These are phyloP conservation scores for Odocoileus virginianus DNA, from an alignment of 2,113 vertebrate genomes.

Conservation along the genomic window DNA sequence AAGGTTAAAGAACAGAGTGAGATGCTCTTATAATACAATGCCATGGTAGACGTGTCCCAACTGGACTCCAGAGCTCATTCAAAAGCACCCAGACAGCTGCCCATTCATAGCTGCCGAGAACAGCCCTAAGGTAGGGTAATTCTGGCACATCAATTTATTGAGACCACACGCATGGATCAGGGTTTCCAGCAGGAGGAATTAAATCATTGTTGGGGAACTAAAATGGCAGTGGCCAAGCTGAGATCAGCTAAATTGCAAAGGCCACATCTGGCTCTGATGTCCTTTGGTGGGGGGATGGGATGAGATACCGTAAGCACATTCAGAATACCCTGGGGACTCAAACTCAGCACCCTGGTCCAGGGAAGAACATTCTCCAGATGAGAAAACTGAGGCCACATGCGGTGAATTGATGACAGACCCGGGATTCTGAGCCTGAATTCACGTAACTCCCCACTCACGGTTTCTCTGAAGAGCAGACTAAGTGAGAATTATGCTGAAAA, in stretches of 20 bases:
- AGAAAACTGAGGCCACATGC: not conserved
- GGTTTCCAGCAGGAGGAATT: not conserved
- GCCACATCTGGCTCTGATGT: not conserved
- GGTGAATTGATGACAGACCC: not conserved
- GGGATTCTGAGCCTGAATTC: not conserved
- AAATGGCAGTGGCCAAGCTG: not conserved
- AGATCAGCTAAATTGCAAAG: not conserved
- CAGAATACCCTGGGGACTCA: not conserved
- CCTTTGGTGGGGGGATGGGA: accelerated
- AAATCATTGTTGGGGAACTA: not conserved
- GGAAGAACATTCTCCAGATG: not conserved
- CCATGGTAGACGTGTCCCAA: not conserved
- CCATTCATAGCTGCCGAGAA: not conserved
- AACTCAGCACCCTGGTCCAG: too few relatives aligned
- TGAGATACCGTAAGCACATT: not conserved
- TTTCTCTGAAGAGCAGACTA: not conserved
- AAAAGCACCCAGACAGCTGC: not conserved
- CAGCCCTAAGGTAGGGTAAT: not conserved
- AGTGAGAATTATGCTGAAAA: not conserved
- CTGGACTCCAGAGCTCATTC: not conserved
- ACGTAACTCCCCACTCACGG: accelerated
- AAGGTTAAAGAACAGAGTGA: not conserved
- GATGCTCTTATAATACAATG: not conserved
- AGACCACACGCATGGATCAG: accelerated
- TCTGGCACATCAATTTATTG: not conserved